A percentile compares a stretch with the other conserved stretches of the same genome.
Evolutionary conservation across 2,797 vertebrate species (phyloP).

Genomic region (Eptatretus atami): DNA sequence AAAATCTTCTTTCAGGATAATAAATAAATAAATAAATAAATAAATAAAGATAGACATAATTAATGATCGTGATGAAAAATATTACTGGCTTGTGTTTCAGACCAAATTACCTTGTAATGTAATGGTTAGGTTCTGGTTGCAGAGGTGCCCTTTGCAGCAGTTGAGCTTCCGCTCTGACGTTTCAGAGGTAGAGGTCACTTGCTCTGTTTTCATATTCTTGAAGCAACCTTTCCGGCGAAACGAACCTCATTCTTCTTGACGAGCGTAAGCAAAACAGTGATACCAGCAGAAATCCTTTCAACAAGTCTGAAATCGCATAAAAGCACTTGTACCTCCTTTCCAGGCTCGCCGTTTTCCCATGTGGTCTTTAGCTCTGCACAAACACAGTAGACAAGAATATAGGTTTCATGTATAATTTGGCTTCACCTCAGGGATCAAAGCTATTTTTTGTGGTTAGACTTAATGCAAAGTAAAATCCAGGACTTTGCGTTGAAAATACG

Average conservation of each 20-base stretch:
- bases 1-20: too few relatives aligned
- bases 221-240: constrained; percentile 82
- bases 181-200: constrained; percentile 59
- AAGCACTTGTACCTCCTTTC: constrained; percentile 31
- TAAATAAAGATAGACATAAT: too few relatives aligned
- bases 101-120: not conserved
- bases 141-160: constrained; percentile 68
- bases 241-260: constrained; percentile 28
- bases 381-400: too few relatives aligned
- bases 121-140: constrained; percentile 53
- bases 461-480: too few relatives aligned
- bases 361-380: not conserved
- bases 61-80: too few relatives aligned
- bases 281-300: constrained; percentile 41
- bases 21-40: too few relatives aligned
- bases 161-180: constrained; percentile 69
- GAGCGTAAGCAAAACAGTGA: constrained; percentile 61
- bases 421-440: too few relatives aligned
- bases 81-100: too few relatives aligned
- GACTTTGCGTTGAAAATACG: too few relatives aligned
- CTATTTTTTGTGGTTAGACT: too few relatives aligned
- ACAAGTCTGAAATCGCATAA: constrained; percentile 72
- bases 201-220: constrained; percentile 51
- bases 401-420: too few relatives aligned
- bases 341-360: not conserved